Base-by-base conservation (phyloP, 2,113 vertebrate species). In the Cromileptes altivelis region DNA sequence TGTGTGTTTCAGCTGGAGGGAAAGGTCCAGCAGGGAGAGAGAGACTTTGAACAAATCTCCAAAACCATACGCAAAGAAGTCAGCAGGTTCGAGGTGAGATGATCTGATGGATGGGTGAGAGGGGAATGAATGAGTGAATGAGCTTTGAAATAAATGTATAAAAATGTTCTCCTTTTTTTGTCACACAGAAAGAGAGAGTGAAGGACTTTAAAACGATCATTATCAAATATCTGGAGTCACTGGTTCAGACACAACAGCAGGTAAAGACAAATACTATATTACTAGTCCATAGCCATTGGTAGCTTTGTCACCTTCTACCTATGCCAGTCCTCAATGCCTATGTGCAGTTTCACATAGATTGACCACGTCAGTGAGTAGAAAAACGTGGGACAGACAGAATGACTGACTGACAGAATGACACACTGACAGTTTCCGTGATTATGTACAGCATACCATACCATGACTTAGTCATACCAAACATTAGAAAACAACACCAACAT, bases 11-110 rank as follows among this genome's bases (percentile, higher is more conserved):
- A 99, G 98, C 96, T 98, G 97, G 98, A 99, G 91, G 96, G 94
- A 21, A 99, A 98, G 92, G 98, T 99, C 80, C 97, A 98, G 81
- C 98, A 99, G 95, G 98, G 98, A 30, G 98, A 99, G 86, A 95
- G 96, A 94, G 98, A 99, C 94, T 99, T 99, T 92, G 98, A 99
- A 89, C 97, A 97, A 92, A 98, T 99, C 89, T 99, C 98, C 83
- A 98, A 97, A 97, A 98, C 96, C 70, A 99, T 99, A 92, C 96
- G 98, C 40, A 97, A 98, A 86, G 98, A 99, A 96, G 96, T 99
- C 81, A 94, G 96, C 89, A 94, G 98, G 94, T 99, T 99, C 88
- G 98, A 99, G 98, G 98, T 95, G 94, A 78, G 96, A 93, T 86
- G 2, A 27, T 2, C 4, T 0, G 27, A 53, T 15, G 23, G 47